phyloP scores from a whole-genome alignment of 2,888 invertebrate genomes.

The Priocnemis perturbator region DNA sequence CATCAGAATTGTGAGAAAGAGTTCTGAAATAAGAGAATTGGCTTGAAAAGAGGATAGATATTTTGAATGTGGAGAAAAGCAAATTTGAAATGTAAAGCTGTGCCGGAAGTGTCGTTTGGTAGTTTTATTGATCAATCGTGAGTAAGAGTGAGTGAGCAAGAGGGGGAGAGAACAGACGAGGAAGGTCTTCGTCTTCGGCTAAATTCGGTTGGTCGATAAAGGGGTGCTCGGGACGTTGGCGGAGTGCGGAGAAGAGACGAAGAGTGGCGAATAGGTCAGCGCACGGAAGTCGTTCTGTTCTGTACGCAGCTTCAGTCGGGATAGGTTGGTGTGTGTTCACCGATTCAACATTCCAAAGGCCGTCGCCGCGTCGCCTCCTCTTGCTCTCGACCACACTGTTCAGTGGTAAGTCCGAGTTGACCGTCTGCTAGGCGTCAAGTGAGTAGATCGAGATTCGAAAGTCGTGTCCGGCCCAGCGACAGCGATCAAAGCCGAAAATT shows the following conservation, averaged over 20 bases:
- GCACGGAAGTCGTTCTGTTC: constrained; percentile 62
- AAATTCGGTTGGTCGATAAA: constrained; percentile 74
- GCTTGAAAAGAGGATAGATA: too few relatives aligned
- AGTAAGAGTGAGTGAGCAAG: too few relatives aligned
- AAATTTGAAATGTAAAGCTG: too few relatives aligned
- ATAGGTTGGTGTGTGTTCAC: constrained; percentile 70
- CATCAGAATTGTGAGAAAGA: too few relatives aligned
- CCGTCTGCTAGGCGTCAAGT: constrained; percentile 57
- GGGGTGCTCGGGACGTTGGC: constrained; percentile 51
- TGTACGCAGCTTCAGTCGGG: constrained; percentile 45
- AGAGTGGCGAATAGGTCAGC: constrained; percentile 56
- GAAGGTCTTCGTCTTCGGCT: constrained; percentile 64
- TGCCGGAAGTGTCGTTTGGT: background rate
- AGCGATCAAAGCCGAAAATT: too few relatives aligned
- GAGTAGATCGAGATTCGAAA: constrained; percentile 45
- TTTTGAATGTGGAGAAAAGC: too few relatives aligned
- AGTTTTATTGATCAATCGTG: constrained; percentile 21
- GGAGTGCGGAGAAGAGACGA: too few relatives aligned
- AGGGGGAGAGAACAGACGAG: too few relatives aligned
- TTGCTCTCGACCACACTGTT: constrained; percentile 71
- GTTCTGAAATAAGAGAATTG: too few relatives aligned
- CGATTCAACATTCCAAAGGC: constrained; percentile 84
- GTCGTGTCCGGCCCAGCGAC: too few relatives aligned
- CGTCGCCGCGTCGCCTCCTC: constrained; percentile 73
- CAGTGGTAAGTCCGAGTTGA: constrained; percentile 86